Base-by-base conservation (phyloP, 1,140 invertebrate species). In the Drosophila biarmipes region DNA sequence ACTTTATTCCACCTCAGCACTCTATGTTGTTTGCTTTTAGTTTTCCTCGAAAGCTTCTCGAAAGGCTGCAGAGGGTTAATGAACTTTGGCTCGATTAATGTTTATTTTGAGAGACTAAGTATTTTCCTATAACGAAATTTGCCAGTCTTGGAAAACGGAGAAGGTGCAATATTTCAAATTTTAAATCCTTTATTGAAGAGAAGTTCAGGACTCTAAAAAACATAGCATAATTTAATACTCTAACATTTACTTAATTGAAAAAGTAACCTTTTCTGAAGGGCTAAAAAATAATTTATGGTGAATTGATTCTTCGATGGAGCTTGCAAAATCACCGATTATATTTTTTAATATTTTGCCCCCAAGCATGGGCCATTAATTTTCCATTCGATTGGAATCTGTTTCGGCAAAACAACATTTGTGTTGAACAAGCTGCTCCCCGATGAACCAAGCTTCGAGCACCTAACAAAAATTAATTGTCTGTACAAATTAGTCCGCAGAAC, bases 391-490 rank as follows among this genome's bases (percentile, higher is more conserved):
- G 15, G 19, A 66, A 66, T 63, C 58, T 24, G 19, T 40, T 63
- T 38, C 27, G 17, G 21, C 34, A 40, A 49, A 45, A 45, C 64
- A 67, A 53, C 31, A 15, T 45, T 35, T 34, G 2, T 43, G 34
- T 6, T 10, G 4, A 42, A 34, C 35, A 31, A 12, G n/a, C 37
- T 63, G 19, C 27, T 34, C 31, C 8, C 11, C 38, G n/a, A 35
- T 17, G 17, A 52, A 42, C 48, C n/a, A 38, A 34, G 34, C n/a
- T 29, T 29, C 35, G 8, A 42, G 29, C 42, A 66, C 61, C 59
- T 66, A 66, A 67, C 64, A 68, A 66, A 69, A 69, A 69, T 69
- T 69, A 69, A 69, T 56, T 69, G 66, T 69, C 63, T 40, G 51
- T 48, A 38, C 31, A 69, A 69, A 69, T 69, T 69, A 69, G 66